Conservation (phyloP, 2,797 vertebrate species). For the Chaetophractus vellerosus region DNA sequence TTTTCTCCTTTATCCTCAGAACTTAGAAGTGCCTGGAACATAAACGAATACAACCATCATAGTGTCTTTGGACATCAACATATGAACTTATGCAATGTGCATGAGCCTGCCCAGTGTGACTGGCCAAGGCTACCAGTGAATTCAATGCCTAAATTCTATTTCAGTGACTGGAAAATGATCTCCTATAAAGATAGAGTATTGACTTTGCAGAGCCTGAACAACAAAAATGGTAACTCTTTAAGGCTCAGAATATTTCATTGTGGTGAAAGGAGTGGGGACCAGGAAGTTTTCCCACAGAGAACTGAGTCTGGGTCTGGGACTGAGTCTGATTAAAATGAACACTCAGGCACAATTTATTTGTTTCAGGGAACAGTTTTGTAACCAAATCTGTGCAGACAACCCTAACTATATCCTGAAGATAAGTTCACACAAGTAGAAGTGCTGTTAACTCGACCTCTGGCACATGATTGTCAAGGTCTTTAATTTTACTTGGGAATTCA, state of each 20-base stretch:
- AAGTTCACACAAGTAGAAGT: constrained; percentile 33
- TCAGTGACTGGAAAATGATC: not conserved
- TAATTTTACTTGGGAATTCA: constrained; percentile 52
- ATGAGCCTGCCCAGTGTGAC: not conserved
- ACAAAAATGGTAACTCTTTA: constrained; percentile 46
- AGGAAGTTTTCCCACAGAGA: constrained; percentile 15
- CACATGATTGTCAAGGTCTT: constrained; percentile 22
- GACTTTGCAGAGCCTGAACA: not conserved
- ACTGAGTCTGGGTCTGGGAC: not conserved
- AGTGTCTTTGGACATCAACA: not conserved
- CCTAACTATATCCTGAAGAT: constrained; percentile 51
- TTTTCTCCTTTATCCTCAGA: not conserved
- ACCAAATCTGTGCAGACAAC: not conserved
- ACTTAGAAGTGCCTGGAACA: constrained; percentile 37
- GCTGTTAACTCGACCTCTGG: constrained; percentile 14
- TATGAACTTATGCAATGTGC: not conserved
- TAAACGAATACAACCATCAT: not conserved
- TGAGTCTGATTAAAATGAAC: not conserved
- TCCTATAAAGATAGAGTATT: not conserved
- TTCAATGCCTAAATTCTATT: constrained; percentile 49
- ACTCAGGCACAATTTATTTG: constrained; percentile 53
- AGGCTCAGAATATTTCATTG: constrained; percentile 11
- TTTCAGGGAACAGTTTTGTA: constrained; percentile 49
- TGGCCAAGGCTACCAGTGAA: not conserved
- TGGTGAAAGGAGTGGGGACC: not conserved